Evolutionary conservation across 2,888 invertebrate genomes (phyloP).

Genomic region (Isoperla grammatica): DNA sequence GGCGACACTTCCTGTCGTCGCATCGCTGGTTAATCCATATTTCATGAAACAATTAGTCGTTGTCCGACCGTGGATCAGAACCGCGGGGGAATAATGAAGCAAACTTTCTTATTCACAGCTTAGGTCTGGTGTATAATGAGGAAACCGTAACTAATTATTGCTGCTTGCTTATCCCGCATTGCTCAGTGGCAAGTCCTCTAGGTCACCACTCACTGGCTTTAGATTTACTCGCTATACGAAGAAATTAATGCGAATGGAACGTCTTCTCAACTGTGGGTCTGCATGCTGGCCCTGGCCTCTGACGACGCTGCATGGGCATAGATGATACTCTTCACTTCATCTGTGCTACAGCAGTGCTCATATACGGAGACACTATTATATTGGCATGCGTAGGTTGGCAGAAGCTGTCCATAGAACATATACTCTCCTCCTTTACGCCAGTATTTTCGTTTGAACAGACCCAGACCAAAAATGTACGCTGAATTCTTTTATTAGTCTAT

Average conservation of each 20-base stretch:
- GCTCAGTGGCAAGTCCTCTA: no score
- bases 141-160: conserved; percentile 24
- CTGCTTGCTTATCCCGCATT: not conserved
- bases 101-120: conserved; percentile 11
- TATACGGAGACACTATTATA: no score
- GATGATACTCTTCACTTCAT: no score
- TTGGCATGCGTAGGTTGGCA: no score
- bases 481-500: no score
- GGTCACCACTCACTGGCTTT: not conserved
- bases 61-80: conserved; percentile 18
- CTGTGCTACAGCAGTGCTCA: no score
- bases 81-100: conserved; percentile 23
- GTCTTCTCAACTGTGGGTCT: not conserved
- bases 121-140: conserved; percentile 13
- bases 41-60: conserved; percentile 28
- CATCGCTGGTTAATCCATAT: conserved; percentile 27
- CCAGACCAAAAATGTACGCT: no score
- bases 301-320: no score
- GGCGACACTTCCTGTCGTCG: conserved; percentile 20
- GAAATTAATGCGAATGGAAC: conserved; percentile 4
- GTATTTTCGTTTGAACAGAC: no score
- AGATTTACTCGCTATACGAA: not conserved
- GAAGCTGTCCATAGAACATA: no score
- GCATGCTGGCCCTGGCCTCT: not conserved
- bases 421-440: no score